Conservation (phyloP, 2,113 vertebrate genomes). For the Acrocephalus arundinaceus region DNA sequence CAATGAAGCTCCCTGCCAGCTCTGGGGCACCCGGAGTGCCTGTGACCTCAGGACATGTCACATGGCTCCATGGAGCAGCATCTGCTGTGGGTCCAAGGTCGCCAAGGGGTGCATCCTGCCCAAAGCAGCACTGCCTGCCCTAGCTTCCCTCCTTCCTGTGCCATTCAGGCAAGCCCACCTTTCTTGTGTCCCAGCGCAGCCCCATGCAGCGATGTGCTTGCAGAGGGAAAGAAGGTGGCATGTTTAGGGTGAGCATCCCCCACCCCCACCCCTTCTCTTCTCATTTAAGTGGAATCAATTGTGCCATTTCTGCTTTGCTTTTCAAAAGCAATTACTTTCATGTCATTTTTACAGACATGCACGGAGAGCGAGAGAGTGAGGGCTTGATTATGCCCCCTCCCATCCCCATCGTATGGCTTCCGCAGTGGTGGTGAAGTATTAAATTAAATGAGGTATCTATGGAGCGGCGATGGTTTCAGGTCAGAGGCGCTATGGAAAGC, state of each 20-base stretch:
- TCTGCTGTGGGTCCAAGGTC: background rate
- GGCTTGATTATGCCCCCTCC: constrained; percentile 88
- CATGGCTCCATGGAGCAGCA: background rate
- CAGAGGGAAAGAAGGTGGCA: constrained; percentile 62
- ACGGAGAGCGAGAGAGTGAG: constrained; percentile 73
- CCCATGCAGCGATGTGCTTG: background rate
- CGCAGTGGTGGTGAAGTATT: constrained; percentile 84
- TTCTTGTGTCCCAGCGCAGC: background rate
- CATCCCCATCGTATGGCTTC: constrained; percentile 79
- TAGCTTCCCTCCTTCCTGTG: background rate
- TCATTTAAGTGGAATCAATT: constrained; percentile 87
- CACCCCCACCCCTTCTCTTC: constrained; percentile 63
- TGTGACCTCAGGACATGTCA: background rate
- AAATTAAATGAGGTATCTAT: constrained; percentile 95
- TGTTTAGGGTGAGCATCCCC: constrained; percentile 72
- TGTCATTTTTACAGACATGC: constrained; percentile 91
- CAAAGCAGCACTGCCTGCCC: background rate
- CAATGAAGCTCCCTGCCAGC: background rate
- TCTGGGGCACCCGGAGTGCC: background rate
- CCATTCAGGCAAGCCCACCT: background rate
- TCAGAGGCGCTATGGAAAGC: constrained; percentile 73
- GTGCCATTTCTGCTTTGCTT: constrained; percentile 85
- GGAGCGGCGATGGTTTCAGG: constrained; percentile 84
- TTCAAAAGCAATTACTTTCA: constrained; percentile 93
- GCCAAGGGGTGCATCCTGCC: background rate